Conservation (phyloP, 1,140 invertebrate species). For the Orchesella cincta region DNA sequence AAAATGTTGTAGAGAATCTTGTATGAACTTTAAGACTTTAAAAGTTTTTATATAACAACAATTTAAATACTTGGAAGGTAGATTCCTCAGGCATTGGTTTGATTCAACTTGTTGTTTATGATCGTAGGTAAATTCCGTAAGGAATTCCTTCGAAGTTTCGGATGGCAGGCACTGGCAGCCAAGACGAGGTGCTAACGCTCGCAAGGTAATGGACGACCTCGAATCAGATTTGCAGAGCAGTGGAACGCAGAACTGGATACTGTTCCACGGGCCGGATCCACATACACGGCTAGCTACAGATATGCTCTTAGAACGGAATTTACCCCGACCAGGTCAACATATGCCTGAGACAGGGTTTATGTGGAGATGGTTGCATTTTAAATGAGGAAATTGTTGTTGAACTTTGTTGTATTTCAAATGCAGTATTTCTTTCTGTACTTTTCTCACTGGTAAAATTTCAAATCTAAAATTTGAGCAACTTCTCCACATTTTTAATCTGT, state of each 20-base stretch:
- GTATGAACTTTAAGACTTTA: neutral
- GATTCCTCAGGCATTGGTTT: too few species aligned
- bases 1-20: too few species aligned
- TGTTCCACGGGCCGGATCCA: neutral
- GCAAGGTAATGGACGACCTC: slow-evolving; percentile 25
- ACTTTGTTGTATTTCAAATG: too few species aligned
- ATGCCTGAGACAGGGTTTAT: slow-evolving; percentile 37
- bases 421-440: too few species aligned
- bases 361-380: slow-evolving; percentile 7
- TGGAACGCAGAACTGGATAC: slow-evolving; percentile 16
- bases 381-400: neutral
- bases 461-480: too few species aligned
- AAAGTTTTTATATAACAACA: neutral
- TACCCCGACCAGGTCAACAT: slow-evolving; percentile 33
- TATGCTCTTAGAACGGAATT: slow-evolving; percentile 30
- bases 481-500: too few species aligned
- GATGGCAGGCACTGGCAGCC: slow-evolving; percentile 53
- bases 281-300: slow-evolving; percentile 19
- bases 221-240: neutral
- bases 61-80: too few species aligned
- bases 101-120: too few species aligned
- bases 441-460: too few species aligned
- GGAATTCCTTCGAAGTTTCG: slow-evolving; percentile 65
- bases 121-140: slow-evolving; percentile 66
- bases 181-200: slow-evolving; percentile 19